A percentile compares a stretch with the other conserved stretches of the same genome.
Conservation (phyloP, 2,888 invertebrate genomes). For the Cantharis rustica region DNA sequence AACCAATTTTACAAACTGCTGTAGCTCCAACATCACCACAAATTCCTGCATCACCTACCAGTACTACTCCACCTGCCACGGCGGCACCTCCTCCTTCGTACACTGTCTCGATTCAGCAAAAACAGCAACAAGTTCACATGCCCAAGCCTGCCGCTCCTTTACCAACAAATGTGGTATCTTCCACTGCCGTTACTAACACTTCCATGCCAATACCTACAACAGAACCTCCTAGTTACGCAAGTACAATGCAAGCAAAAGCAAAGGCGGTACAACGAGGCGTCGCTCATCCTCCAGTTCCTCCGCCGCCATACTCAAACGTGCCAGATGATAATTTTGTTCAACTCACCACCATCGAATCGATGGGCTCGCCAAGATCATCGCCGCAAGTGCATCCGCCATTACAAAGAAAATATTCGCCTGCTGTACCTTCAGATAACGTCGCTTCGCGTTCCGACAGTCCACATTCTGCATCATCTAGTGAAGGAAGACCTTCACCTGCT, state of each 20-base stretch:
- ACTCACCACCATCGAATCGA: slow-evolving; percentile 57
- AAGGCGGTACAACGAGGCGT: slow-evolving; percentile 72
- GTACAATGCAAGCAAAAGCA: slow-evolving; percentile 78
- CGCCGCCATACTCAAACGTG: slow-evolving; percentile 66
- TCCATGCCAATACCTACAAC: slow-evolving; percentile 68
- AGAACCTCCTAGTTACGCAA: slow-evolving; percentile 91
- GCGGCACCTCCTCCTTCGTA: slow-evolving; percentile 80
- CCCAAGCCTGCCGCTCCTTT: slow-evolving; percentile 54
- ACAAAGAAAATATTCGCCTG: slow-evolving; percentile 73
- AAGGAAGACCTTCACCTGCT: slow-evolving; percentile 57
- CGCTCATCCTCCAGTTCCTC: slow-evolving; percentile 69
- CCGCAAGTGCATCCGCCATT: slow-evolving; percentile 64
- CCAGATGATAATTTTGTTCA: slow-evolving; percentile 49
- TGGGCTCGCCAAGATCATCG: slow-evolving; percentile 57
- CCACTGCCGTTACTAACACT: slow-evolving; percentile 55
- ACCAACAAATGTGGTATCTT: slow-evolving; percentile 41
- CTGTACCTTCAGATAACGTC: slow-evolving; percentile 57
- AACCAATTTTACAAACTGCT: slow-evolving; percentile 92
- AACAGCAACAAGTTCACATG: slow-evolving; percentile 52
- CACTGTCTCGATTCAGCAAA: slow-evolving; percentile 79
- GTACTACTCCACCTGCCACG: slow-evolving; percentile 55
- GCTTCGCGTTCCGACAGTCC: slow-evolving; percentile 62
- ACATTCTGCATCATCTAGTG: slow-evolving; percentile 55
- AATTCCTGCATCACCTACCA: slow-evolving; percentile 59
- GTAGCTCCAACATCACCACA: slow-evolving; percentile 87